These are phyloP conservation scores for Macrotus californicus DNA, from an alignment of 2,113 vertebrate genomes.

Conservation along the genomic window DNA sequence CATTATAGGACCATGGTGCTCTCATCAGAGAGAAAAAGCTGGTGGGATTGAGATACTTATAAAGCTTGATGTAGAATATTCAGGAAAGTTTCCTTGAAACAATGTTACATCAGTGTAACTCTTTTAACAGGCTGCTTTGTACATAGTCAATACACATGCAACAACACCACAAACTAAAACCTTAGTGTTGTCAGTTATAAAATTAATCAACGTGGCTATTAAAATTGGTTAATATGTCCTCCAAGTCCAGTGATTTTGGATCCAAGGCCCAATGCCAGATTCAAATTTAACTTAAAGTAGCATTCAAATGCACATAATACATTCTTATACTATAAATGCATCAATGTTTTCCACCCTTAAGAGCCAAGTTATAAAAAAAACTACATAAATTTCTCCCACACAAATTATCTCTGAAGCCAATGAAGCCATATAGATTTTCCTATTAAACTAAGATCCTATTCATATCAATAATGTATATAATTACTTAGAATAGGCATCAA, in stretches of 20 bases:
- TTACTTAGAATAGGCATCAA: neutral
- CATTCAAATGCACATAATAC: neutral
- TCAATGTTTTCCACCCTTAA: neutral
- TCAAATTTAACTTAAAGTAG: constrained; percentile 17
- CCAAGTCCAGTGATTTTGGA: neutral
- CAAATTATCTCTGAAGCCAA: neutral
- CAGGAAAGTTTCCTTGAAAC: neutral
- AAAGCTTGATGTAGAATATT: neutral
- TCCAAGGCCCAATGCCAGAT: neutral
- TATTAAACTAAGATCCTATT: neutral
- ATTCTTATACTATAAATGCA: neutral
- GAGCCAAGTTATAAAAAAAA: neutral
- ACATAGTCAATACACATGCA: neutral
- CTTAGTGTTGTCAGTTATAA: neutral
- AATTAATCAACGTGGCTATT: neutral
- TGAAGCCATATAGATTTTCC: neutral
- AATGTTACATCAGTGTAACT: neutral
- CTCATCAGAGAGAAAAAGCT: neutral
- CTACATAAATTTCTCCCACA: neutral
- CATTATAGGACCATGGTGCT: neutral
- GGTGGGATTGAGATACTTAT: neutral
- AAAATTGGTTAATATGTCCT: neutral
- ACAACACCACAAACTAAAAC: neutral
- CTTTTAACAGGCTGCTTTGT: neutral
- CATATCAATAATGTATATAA: neutral